These are phyloP conservation scores for Cavia porcellus DNA, from an alignment of 2,113 vertebrate genomes.

Conservation along the genomic window DNA sequence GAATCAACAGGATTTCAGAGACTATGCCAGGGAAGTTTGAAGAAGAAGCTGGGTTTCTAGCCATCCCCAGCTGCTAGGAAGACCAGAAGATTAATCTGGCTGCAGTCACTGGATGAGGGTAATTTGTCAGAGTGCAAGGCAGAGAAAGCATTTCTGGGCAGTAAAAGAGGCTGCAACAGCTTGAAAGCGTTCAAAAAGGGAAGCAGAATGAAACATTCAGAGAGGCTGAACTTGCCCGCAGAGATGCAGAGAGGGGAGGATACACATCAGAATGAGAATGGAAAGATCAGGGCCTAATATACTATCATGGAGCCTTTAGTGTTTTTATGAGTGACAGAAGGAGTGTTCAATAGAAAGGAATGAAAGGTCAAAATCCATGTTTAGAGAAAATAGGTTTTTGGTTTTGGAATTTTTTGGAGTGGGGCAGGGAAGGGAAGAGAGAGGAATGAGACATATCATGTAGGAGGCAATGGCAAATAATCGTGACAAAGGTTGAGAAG, in stretches of 20 bases:
- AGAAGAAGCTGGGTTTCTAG: not conserved
- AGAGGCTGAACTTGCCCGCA: not conserved
- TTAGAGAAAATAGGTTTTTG: not conserved
- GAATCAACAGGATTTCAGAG: not conserved
- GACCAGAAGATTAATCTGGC: conserved; percentile 37
- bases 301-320: not conserved
- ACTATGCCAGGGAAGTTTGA: not conserved
- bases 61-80: not conserved
- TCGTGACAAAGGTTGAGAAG: not conserved
- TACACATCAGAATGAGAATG: not conserved
- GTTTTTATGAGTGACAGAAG: not conserved
- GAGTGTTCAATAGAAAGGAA: not conserved
- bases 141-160: conserved; percentile 51
- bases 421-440: not conserved
- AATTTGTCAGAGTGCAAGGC: not conserved
- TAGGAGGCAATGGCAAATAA: not conserved
- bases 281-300: not conserved
- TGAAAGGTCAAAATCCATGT: not conserved
- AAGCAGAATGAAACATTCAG: conserved; percentile 19
- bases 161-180: not conserved
- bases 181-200: conserved; percentile 55
- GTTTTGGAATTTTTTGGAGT: not conserved
- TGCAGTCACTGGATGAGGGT: not conserved
- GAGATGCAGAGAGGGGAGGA: not conserved
- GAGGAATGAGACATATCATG: not conserved